Evolutionary conservation across 2,797 vertebrate species (phyloP).

Genomic region (Acanthurus leucopareius): DNA sequence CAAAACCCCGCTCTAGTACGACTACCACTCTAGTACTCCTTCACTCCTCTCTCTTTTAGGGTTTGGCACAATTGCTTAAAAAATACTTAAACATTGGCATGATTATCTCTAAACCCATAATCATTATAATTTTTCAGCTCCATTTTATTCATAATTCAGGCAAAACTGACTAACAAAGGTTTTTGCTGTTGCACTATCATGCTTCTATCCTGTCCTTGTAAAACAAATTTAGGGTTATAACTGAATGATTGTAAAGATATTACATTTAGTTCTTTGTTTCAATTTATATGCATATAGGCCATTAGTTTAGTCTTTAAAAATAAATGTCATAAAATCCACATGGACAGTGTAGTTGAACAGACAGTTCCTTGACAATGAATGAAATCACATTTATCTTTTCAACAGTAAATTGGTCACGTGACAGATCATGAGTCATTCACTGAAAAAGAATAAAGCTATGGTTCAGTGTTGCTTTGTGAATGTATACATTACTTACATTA

Average conservation of each 20-base stretch:
- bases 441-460: constrained; percentile 1
- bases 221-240: constrained; percentile 44
- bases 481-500: constrained; percentile 23
- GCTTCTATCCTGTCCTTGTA: background rate
- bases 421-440: constrained; percentile 33
- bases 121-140: too few species aligned
- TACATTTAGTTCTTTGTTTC: constrained; percentile 44
- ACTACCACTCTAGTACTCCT: constrained; percentile 23
- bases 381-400: background rate
- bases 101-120: too few species aligned
- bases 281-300: constrained; percentile 46
- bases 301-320: constrained; percentile 34
- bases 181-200: constrained; percentile 14
- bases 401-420: constrained; percentile 7
- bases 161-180: too few species aligned
- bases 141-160: too few species aligned
- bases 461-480: constrained; percentile 7
- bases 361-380: constrained; percentile 17
- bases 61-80: too few species aligned
- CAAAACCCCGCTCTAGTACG: constrained; percentile 57
- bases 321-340: constrained; percentile 46
- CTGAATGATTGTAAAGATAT: constrained; percentile 48
- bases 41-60: background rate
- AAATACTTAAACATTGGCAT: too few species aligned
- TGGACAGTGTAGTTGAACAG: constrained; percentile 26